Percentiles rank a stretch among this genome's conserved stretches.
These are phyloP conservation scores for Channa striata DNA, from an alignment of 2,797 vertebrate species.

Conservation along the genomic window DNA sequence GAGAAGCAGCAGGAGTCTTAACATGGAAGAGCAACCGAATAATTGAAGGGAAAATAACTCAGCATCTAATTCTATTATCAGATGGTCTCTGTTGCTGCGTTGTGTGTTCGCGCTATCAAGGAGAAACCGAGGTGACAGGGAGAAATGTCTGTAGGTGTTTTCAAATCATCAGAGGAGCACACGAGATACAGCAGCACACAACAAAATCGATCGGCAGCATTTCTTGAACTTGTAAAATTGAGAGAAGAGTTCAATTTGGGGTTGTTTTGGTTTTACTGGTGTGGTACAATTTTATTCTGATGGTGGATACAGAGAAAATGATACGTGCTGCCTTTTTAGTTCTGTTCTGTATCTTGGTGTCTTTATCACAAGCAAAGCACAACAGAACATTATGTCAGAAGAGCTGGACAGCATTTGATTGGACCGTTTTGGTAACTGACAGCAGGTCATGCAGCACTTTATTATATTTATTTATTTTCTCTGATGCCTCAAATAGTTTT, in stretches of 20 bases:
- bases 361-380: no score
- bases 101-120: conserved; percentile 30
- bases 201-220: conserved; percentile 22
- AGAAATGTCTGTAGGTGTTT: conserved; percentile 24
- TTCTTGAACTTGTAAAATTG: conserved; percentile 26
- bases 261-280: conserved; percentile 6
- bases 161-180: conserved; percentile 18
- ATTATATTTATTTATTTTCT: no score
- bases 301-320: neutral
- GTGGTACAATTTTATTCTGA: neutral
- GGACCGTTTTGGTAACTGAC: no score
- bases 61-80: conserved; percentile 66
- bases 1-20: conserved; percentile 61
- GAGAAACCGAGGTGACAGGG: conserved; percentile 52
- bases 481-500: no score
- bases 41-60: conserved; percentile 70
- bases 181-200: neutral
- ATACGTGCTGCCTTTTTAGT: no score
- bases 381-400: no score
- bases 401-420: no score
- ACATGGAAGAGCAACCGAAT: conserved; percentile 63
- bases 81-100: conserved; percentile 39
- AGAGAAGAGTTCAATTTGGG: conserved; percentile 15
- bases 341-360: no score
- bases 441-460: no score